A percentile compares a stretch with the other conserved stretches of the same genome.
Evolutionary conservation across 2,113 vertebrate species (phyloP).

Genomic region (Bombycilla garrulus): DNA sequence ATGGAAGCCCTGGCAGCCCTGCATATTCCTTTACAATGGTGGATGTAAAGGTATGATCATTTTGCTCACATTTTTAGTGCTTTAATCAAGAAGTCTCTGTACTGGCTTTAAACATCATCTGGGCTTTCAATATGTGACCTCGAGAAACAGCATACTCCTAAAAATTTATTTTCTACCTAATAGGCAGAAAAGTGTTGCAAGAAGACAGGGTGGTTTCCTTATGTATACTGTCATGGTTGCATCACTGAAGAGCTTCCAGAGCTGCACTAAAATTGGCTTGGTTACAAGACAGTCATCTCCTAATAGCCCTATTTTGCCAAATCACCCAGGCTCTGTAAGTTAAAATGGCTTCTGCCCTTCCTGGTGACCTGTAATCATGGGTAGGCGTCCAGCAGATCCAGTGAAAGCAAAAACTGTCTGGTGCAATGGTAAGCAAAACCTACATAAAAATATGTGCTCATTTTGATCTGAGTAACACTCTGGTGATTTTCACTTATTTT

Average conservation of each 20-base stretch:
- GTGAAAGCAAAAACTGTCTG: neutral
- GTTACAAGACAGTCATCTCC: neutral
- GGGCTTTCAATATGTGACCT: neutral
- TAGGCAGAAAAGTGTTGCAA: neutral
- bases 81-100: neutral
- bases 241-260: neutral
- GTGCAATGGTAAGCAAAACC: neutral
- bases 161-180: neutral
- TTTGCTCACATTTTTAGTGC: neutral
- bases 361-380: neutral
- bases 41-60: neutral
- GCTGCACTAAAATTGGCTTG: neutral
- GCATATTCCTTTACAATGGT: neutral
- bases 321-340: neutral
- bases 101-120: neutral
- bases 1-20: neutral
- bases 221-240: neutral
- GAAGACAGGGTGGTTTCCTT: neutral
- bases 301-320: neutral
- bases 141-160: neutral
- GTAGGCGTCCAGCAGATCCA: neutral
- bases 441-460: neutral
- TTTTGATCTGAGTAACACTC: neutral
- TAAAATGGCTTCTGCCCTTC: neutral
- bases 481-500: neutral